Base-by-base conservation (phyloP, 1,140 invertebrate genomes). In the Mesaphorura yosii region DNA sequence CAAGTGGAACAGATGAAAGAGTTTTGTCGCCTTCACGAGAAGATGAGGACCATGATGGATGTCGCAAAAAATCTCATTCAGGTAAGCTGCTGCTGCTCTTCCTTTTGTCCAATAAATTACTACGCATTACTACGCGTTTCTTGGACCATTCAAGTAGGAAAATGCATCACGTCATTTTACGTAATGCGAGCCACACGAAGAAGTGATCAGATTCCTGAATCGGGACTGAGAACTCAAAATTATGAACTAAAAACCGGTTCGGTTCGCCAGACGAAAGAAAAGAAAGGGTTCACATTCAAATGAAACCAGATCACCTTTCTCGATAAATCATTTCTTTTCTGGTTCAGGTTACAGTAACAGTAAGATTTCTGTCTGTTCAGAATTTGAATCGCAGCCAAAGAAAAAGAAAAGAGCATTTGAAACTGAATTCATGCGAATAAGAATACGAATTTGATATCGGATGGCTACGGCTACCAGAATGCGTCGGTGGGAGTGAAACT, bases 11-110 rank as follows among this genome's bases (percentile, higher is more conserved):
- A 79, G 51, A 81, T 84, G 66, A 79, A 82, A 57, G 85, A 90
- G 66, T 90, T 87, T 66, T 78, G 77, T 34, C 75, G 83, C 63
- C 74, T 93, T 59, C 76, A 84, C 34, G 84, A 88, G 37, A 83
- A 84, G 66, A 84, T 83, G 56, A 80, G 80, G 48, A 77, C 80
- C 48, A 73, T 92, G 60, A 76, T 87, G 14, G 74, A 79, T 14
- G 87, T 90, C 54, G 83, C 88, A 3, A 82, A 85, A 15, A 87
- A 93, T 72, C 78, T 85, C 40, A 82, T 89, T 64, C 73, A 75
- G 59, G 64, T 75, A 20, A 68, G 54, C 15, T 14, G 17, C 29
- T 3, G 7, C 7, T 15, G 15, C 15, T 7, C 7, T 15, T 47
- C 7, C 10, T 26, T 6, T 26, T 28, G 7, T 47, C 15, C 31